Evolutionary conservation across 2,113 vertebrate genomes (phyloP).

Genomic region (Alaudala cheleensis): DNA sequence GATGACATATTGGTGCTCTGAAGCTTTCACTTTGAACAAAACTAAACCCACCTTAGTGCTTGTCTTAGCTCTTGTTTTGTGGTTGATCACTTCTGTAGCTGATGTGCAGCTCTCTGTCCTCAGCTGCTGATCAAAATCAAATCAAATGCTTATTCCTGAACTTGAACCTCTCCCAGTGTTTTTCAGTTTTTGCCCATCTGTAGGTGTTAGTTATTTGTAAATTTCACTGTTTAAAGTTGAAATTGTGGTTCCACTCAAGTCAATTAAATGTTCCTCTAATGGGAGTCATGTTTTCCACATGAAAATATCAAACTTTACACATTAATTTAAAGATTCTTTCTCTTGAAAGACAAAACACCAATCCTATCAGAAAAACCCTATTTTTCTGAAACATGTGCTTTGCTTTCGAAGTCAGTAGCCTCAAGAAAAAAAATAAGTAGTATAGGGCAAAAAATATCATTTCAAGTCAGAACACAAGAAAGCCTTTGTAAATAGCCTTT

Average conservation of each 20-base stretch:
- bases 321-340: not conserved
- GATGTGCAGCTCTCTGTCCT: not conserved
- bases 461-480: not conserved
- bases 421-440: not conserved
- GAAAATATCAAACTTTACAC: not conserved
- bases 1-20: not conserved
- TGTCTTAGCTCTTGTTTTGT: not conserved
- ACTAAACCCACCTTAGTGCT: not conserved
- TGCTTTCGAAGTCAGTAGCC: not conserved
- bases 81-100: not conserved
- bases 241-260: not conserved
- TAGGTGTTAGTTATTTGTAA: not conserved
- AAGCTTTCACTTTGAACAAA: conserved; percentile 12
- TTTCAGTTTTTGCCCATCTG: not conserved
- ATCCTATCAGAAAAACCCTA: not conserved
- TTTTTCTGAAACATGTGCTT: not conserved
- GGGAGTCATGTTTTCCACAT: not conserved
- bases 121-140: not conserved
- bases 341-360: not conserved
- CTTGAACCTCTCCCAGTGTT: not conserved
- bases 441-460: not conserved
- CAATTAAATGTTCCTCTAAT: not conserved
- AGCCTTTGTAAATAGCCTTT: not conserved
- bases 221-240: not conserved
- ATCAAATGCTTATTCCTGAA: not conserved